Conservation (phyloP, 2,113 vertebrate species). For the Eptesicus fuscus region DNA sequence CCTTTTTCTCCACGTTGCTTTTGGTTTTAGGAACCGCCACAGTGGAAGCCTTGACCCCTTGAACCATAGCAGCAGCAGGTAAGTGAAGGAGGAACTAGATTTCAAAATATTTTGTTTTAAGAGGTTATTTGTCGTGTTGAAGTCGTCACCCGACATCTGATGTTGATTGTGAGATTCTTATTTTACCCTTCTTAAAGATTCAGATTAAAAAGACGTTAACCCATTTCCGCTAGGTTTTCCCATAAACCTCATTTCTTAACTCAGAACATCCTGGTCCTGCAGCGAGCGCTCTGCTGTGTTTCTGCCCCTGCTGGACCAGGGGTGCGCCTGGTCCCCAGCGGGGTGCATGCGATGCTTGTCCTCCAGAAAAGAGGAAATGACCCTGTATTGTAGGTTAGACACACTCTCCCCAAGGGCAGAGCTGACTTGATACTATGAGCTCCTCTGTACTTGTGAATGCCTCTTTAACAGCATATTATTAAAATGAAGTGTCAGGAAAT, state of each 20-base stretch:
- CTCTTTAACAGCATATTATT: neutral
- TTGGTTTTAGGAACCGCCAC: neutral
- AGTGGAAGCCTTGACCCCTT: constrained; percentile 25
- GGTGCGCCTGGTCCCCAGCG: neutral
- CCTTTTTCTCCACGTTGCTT: neutral
- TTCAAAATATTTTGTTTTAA: constrained; percentile 67
- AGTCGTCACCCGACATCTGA: constrained; percentile 56
- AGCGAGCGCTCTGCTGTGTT: neutral
- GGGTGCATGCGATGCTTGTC: neutral
- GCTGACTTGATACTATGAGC: neutral
- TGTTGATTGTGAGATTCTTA: constrained; percentile 58
- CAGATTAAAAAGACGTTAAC: constrained; percentile 36
- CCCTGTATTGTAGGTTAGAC: neutral
- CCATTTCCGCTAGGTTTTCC: constrained; percentile 43
- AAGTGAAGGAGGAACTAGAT: constrained; percentile 36
- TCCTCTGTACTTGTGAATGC: neutral
- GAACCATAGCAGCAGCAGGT: constrained; percentile 33
- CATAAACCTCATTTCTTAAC: constrained; percentile 25
- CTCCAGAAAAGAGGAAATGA: neutral
- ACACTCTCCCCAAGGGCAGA: neutral
- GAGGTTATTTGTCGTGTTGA: constrained; percentile 28
- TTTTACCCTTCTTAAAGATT: constrained; percentile 61
- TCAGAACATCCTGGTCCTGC: constrained; percentile 25
- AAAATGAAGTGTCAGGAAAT: constrained; percentile 15
- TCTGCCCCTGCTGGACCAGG: neutral